Evolutionary conservation across 2,113 vertebrate species (phyloP).

Genomic region (human (Homo sapiens)): DNA sequence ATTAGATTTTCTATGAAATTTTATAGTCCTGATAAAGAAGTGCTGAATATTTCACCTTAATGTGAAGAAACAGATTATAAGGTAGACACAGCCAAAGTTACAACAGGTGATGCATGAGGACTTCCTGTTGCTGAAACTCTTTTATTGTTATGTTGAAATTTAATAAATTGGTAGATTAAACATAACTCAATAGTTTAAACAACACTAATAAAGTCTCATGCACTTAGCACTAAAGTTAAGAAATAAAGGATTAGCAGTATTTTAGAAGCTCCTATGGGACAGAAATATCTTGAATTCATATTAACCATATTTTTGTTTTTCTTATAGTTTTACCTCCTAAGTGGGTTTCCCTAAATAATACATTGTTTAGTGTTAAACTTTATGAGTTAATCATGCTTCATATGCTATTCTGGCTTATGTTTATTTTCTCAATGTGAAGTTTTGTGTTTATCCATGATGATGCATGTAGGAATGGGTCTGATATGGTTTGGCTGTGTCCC

Average conservation of each 20-base stretch:
- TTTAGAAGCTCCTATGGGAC: neutral
- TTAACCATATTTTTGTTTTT: neutral
- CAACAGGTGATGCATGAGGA: neutral
- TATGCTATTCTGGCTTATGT: neutral
- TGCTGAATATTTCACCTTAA: neutral
- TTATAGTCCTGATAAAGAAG: constrained; percentile 17
- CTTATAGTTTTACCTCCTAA: neutral
- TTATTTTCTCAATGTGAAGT: neutral
- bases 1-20: constrained; percentile 51
- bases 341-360: neutral
- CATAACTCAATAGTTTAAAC: constrained; percentile 8
- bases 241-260: neutral
- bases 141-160: neutral
- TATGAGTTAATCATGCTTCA: neutral
- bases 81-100: neutral
- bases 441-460: neutral
- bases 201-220: neutral
- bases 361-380: neutral
- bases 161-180: constrained; percentile 9
- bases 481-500: no score
- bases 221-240: neutral
- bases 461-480: neutral
- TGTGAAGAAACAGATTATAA: constrained; percentile 32
- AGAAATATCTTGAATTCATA: constrained; percentile 19
- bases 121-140: neutral